Evolutionary conservation across 2,888 invertebrate genomes (phyloP), one percentile per base, ranked within the genome.

Genomic region (Ephialtes manifestator): DNA sequence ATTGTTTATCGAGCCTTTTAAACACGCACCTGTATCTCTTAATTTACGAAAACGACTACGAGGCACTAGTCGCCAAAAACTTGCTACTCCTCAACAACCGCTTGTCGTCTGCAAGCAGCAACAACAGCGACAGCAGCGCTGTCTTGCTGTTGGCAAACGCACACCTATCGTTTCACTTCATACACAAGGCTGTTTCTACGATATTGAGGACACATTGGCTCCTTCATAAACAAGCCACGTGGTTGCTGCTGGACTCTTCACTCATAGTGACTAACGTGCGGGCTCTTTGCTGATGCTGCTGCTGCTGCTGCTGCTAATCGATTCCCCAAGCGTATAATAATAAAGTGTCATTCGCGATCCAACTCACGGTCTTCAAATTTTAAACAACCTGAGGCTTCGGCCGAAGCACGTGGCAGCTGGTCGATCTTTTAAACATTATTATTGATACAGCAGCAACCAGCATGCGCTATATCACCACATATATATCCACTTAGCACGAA

Each of bases 31-130:
- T 15, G 15, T 35, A n/a, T 63, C 8, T 28, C 28, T 4, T 5
- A 10, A 15, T 28, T 58, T 58, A 20, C 28, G 24, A 15, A 28
- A 58, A 1, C 10, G 7, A 24, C 24, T 3, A 24, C 53, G 18
- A 7, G 8, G 18, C 24, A 2, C 11, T 20, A 11, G 20, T 55
- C 20, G 24, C 10, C 24, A 10, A 35, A 35, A 63, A 31, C 4
- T 60, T 35, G 35, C 3, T 2, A 13, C 8, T 5, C 28, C 58
- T 20, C 20, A n/a, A 1, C 20, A 11, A 43, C 20, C 11, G 18
- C 43, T 10, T 24, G 65, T 67, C 65, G 65, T 67, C 65, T 67
- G 65, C 65, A 67, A 67, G 65, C 7, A 18, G 4, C 65, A 60
- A 31, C 58, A 28, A 28, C 58, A 20, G 58, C 31, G 8, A 8